These are phyloP conservation scores for Catocala sponsa DNA, from an alignment of 2,888 invertebrate species.

Conservation along the genomic window DNA sequence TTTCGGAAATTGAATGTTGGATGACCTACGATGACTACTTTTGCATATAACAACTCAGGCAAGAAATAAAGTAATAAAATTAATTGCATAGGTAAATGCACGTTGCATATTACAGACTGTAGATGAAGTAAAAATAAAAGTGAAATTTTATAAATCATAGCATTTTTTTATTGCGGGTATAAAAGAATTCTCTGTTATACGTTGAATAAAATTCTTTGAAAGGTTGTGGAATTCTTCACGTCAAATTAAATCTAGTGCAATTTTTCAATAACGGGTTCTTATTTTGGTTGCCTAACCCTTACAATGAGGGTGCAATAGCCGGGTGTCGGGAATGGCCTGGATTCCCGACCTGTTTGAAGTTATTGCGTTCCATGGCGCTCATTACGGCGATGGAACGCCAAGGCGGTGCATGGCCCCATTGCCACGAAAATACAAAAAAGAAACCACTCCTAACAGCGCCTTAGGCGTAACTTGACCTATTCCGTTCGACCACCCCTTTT, in stretches of 20 bases:
- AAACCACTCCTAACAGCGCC: slow-evolving; percentile 28
- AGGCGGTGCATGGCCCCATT: slow-evolving; percentile 26
- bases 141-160: no score
- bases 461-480: slow-evolving; percentile 43
- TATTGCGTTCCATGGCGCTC: slow-evolving; percentile 56
- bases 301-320: slow-evolving; percentile 33
- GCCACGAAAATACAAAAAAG: slow-evolving; percentile 37
- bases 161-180: no score
- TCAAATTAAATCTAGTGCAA: slow-evolving; percentile 20
- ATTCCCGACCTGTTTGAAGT: slow-evolving; percentile 57
- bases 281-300: slow-evolving; percentile 26
- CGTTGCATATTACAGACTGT: no score
- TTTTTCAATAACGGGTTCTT: slow-evolving; percentile 22
- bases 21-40: no score
- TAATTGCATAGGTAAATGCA: no score
- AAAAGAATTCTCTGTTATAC: no score
- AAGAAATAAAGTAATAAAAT: no score
- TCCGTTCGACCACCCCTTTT: slow-evolving; percentile 40
- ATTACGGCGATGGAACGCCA: slow-evolving; percentile 43
- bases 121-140: no score
- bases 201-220: background rate
- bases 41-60: no score
- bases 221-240: background rate
- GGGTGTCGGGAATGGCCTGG: slow-evolving; percentile 44
- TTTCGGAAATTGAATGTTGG: no score